Evolutionary conservation across 2,797 vertebrate genomes (phyloP), one percentile per base, ranked within the genome.

Genomic region (Nothura maculosa): DNA sequence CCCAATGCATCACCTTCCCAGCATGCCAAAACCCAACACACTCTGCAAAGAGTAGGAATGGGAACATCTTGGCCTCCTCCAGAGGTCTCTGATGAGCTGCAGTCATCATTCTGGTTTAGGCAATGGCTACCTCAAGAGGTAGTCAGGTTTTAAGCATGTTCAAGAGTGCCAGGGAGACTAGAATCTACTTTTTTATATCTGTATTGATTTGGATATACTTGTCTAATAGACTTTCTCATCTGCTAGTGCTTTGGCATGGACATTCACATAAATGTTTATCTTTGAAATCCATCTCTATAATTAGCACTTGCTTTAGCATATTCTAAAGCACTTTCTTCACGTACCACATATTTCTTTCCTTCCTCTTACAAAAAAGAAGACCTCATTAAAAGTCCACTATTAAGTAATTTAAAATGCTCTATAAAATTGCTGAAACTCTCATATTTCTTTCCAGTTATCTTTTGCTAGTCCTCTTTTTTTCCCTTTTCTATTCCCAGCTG

Each of bases 141-240:
- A 70, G 8, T 47, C 47, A 52, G 25, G 70, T 3, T 17, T 55
- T 32, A 43, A 47, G 12, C 4, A 0, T 14, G 22, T 4, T 81
- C 20, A 55, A n/a, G 8, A 58, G 38, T 11, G 25, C 12, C 38
- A n/a, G 0, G 0, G 19, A 66, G 54, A 25, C 63, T n/a, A 47
- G 8, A 32, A 45, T 69, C n/a, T 45, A 30, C 19, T 62, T 55
- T 47, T 14, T 30, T 67, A 78, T 60, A 27, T 60, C 24, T 28
- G 58, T 6, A 86, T 55, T 84, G 42, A 38, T 47, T 55, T 27
- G 16, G 12, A 32, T 70, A 12, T n/a, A 38, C 11, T 75, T 14
- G 14, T 36, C 22, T 18, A 34, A 50, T 4, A 81, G 14, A 12
- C 20, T 75, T 30, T 9, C 25, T 40, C 61, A 40, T 52, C 30